Base-by-base conservation (phyloP, 2,888 invertebrate species). In the Drosophila prolongata region DNA sequence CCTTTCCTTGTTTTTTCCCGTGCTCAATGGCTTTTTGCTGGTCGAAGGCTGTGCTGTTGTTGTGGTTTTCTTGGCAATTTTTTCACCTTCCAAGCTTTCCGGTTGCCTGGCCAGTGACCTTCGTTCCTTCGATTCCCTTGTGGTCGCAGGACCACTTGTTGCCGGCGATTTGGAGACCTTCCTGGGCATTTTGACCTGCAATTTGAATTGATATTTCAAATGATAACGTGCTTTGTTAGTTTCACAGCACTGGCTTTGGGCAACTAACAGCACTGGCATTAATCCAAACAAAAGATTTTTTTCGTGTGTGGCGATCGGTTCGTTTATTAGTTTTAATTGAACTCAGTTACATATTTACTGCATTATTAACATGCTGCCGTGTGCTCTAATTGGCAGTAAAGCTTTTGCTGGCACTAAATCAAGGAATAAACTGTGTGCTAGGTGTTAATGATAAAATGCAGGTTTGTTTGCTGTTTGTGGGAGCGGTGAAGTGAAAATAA, bases 51-150 rank as follows among this genome's bases (percentile, higher is more conserved):
- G 57, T 27, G 54, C 34, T 27, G 61, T 52, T 56, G 56, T 37
- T 24, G 75, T 55, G 53, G 71, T 49, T 64, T 62, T 19, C 27
- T 61, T 86, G 61, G 71, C 55, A 43, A 75, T 67, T 73, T 78
- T 61, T 40, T 84, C 80, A 10, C 66, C 62, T 57, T 82, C 85
- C 35, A 61, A 9, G 24, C 67, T 79, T 10, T 73, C 80, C 55
- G 73, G 69, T 59, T 80, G 65, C 62, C 72, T 76, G 44, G 69
- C 53, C 66, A 73, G 72, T 30, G 57, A 56, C 44, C 42, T 61
- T 47, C 27, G 64, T 11, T 73, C 47, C 54, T 70, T 62, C 6
- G 58, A 10, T 6, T 53, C 58, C 40, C 40, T 54, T 24, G 64
- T 57, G 52, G 70, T 43, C 10, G 40, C 53, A 10, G 46, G 49